Percentiles rank a stretch among this genome's conserved stretches.
Conservation (phyloP, 2,113 vertebrate species). For the Mormyrus lacerda region DNA sequence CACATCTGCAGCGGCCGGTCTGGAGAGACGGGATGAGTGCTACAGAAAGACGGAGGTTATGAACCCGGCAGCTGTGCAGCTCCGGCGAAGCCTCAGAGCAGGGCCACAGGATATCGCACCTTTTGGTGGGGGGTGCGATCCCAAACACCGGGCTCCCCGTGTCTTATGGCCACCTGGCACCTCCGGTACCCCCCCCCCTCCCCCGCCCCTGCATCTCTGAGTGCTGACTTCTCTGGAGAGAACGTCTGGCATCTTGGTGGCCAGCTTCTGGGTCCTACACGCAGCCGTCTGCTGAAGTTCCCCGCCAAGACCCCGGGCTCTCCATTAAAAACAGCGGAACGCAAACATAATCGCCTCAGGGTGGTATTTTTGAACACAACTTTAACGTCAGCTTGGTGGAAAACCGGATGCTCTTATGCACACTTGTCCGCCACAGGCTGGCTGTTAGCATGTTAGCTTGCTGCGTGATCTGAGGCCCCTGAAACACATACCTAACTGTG, state of each 20-base stretch:
- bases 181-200: neutral
- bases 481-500: neutral
- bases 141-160: constrained; percentile 42
- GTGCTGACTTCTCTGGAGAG: constrained; percentile 9
- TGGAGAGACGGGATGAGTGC: constrained; percentile 32
- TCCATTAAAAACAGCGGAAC: neutral
- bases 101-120: constrained; percentile 68
- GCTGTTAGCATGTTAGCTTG: neutral
- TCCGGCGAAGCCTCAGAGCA: constrained; percentile 57
- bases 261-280: neutral
- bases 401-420: neutral
- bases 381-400: neutral
- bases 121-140: constrained; percentile 47
- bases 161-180: constrained; percentile 3
- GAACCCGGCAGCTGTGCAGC: constrained; percentile 60
- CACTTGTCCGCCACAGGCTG: neutral
- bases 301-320: neutral
- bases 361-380: neutral
- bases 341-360: neutral
- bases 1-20: constrained; percentile 3
- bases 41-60: constrained; percentile 25
- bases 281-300: neutral
- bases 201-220: neutral
- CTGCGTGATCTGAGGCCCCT: neutral
- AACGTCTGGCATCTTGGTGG: neutral